phyloP scores from a whole-genome alignment of 2,888 invertebrate species.

The Athrips mouffetella region DNA sequence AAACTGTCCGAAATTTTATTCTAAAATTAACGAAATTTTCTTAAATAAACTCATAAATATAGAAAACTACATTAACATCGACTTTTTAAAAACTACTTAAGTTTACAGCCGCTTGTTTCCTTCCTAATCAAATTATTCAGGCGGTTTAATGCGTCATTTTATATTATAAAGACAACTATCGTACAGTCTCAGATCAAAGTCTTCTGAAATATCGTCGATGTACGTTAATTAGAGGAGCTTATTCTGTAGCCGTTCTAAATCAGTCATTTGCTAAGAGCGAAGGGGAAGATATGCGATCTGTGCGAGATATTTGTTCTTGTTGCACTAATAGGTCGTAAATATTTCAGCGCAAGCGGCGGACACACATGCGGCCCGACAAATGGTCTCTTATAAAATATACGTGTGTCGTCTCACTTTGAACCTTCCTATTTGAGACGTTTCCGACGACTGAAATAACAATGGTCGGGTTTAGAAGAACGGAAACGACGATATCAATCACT shows the following conservation, averaged over 20 bases:
- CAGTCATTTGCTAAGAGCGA: slow-evolving; percentile 55
- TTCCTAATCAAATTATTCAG: slow-evolving; percentile 1
- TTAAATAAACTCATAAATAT: too few species aligned
- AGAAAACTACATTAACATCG: not conserved
- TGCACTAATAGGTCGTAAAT: slow-evolving; percentile 75
- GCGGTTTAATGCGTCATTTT: slow-evolving; percentile 19
- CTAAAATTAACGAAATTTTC: too few species aligned
- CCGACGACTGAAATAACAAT: slow-evolving; percentile 75
- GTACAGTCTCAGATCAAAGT: slow-evolving; percentile 41
- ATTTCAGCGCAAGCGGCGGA: slow-evolving; percentile 60
- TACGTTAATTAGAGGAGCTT: slow-evolving; percentile 50
- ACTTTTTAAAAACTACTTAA: not conserved
- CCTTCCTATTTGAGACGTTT: slow-evolving; percentile 64
- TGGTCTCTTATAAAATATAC: slow-evolving; percentile 67
- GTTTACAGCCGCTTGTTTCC: slow-evolving; percentile 1
- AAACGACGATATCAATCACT: slow-evolving; percentile 60
- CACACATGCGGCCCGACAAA: slow-evolving; percentile 68
- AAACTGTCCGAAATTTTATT: too few species aligned
- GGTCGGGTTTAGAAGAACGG: slow-evolving; percentile 49
- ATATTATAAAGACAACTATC: slow-evolving; percentile 22
- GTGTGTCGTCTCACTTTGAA: slow-evolving; percentile 62
- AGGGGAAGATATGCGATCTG: slow-evolving; percentile 29
- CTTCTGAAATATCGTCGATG: slow-evolving; percentile 35
- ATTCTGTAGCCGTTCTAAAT: slow-evolving; percentile 57
- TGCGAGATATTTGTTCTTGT: slow-evolving; percentile 54